These are phyloP conservation scores for Sorex araneus DNA, from an alignment of 2,113 vertebrate genomes.

Conservation along the genomic window DNA sequence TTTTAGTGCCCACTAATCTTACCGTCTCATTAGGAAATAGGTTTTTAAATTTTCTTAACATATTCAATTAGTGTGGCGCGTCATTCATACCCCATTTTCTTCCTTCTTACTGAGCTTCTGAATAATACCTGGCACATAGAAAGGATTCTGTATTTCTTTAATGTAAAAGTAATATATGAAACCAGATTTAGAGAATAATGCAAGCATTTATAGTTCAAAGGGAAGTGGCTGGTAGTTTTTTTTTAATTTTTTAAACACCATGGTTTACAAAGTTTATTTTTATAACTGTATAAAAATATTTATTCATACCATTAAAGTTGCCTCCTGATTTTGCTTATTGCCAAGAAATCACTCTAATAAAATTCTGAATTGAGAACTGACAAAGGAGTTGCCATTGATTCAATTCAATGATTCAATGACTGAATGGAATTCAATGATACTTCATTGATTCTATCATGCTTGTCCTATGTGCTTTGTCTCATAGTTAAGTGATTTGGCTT, in stretches of 20 bases:
- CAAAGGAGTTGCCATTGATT: neutral
- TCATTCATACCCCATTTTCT: neutral
- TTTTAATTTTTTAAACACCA: too few relatives aligned
- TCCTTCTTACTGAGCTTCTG: constrained; percentile 15
- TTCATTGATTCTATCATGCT: neutral
- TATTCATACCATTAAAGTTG: neutral
- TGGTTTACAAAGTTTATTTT: neutral
- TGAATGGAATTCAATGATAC: neutral
- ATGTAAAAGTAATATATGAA: constrained; percentile 15
- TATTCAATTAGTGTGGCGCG: neutral
- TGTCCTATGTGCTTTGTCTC: neutral
- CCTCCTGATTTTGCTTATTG: neutral
- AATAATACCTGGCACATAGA: neutral
- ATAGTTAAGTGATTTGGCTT: constrained; percentile 12
- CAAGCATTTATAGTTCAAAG: constrained; percentile 23
- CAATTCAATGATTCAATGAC: too few relatives aligned
- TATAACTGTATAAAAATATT: neutral
- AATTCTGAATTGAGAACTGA: constrained; percentile 1
- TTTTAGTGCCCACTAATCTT: constrained; percentile 25
- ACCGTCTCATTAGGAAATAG: constrained; percentile 14
- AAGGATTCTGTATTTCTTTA: constrained; percentile 21
- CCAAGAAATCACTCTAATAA: neutral
- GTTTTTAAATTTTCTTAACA: neutral
- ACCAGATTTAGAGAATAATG: neutral
- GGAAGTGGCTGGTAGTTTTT: neutral